phyloP scores from a whole-genome alignment of 2,113 vertebrate species.

The Oreocharis arfaki region DNA sequence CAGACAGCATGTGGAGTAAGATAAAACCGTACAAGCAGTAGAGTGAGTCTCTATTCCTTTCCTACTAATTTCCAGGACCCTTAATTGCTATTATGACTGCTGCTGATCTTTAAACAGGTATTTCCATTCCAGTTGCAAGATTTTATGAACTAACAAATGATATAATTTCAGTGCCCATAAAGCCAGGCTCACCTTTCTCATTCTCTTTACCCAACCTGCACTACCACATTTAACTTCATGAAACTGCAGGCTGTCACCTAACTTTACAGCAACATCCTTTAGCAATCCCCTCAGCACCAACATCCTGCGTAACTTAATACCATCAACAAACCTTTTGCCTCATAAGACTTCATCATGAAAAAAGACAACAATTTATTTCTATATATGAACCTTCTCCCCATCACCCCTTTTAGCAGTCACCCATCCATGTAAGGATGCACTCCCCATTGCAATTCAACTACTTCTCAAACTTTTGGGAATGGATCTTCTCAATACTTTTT shows the following conservation, averaged over 20 bases:
- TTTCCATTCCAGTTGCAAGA: neutral
- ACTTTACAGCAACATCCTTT: neutral
- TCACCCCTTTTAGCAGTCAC: neutral
- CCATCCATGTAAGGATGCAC: neutral
- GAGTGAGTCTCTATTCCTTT: neutral
- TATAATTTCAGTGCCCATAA: neutral
- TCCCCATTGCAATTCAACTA: neutral
- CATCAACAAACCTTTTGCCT: neutral
- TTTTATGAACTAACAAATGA: neutral
- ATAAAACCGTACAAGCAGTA: neutral
- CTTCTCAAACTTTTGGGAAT: neutral
- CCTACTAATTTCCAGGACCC: neutral
- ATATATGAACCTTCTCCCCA: neutral
- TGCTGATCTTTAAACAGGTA: neutral
- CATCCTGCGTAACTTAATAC: neutral
- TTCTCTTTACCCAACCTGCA: neutral
- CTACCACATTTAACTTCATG: neutral
- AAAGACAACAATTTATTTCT: neutral
- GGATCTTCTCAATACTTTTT: neutral
- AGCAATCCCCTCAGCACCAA: neutral
- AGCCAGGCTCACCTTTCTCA: neutral
- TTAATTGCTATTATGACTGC: neutral
- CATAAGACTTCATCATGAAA: neutral
- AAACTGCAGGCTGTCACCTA: neutral
- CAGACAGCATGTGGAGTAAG: rapidly evolving